phyloP scores from a whole-genome alignment of 2,113 vertebrate genomes.

The Anolis sagrei region DNA sequence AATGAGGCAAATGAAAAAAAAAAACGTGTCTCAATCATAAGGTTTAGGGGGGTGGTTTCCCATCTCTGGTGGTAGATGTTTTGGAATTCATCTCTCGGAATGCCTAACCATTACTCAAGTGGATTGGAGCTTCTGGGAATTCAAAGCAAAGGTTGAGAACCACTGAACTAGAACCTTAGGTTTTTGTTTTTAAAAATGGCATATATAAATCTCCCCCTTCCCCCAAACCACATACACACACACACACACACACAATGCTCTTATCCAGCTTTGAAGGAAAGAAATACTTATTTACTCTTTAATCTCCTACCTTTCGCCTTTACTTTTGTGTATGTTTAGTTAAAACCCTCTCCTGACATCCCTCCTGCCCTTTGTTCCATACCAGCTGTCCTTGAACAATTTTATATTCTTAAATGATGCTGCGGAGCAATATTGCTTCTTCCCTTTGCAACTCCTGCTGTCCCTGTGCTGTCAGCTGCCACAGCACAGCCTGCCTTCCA shows the following conservation, averaged over 20 bases:
- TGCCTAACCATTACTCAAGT: too few species aligned
- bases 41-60: not conserved
- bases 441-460: not conserved
- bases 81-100: too few species aligned
- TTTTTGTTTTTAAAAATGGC: not conserved
- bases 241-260: not conserved
- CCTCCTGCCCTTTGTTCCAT: not conserved
- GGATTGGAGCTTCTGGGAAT: too few species aligned
- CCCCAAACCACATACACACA: too few species aligned
- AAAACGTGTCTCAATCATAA: not conserved
- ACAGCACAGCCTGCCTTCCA: not conserved
- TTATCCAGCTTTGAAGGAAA: not conserved
- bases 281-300: not conserved
- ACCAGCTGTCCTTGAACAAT: slow-evolving; percentile 10
- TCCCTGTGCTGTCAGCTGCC: not conserved
- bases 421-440: not conserved
- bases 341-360: not conserved
- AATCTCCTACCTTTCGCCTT: not conserved
- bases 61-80: too few species aligned
- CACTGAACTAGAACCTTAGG: not conserved
- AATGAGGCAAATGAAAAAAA: not conserved
- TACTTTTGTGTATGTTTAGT: not conserved
- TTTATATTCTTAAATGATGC: not conserved
- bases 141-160: too few species aligned
- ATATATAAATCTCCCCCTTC: not conserved